These are phyloP conservation scores for Strix uralensis DNA, from an alignment of 2,113 vertebrate species.

Conservation along the genomic window DNA sequence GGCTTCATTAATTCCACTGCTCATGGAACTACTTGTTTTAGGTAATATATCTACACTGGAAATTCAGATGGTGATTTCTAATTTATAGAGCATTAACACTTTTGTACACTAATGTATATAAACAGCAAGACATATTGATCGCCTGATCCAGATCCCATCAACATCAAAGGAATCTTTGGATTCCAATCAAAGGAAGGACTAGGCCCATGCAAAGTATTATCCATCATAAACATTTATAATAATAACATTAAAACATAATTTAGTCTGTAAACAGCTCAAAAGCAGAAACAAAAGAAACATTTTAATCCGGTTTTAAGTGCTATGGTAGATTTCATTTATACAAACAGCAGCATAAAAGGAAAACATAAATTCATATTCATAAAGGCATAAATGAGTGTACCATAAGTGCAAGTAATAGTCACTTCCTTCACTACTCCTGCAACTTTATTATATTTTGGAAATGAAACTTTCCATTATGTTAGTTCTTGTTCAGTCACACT, in stretches of 20 bases:
- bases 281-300: not conserved
- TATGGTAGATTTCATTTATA: conserved; percentile 11
- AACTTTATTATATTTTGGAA: conserved; percentile 64
- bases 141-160: not conserved
- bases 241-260: not conserved
- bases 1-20: not conserved
- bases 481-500: conserved; percentile 42
- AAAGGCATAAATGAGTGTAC: conserved; percentile 51
- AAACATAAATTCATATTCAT: conserved; percentile 23
- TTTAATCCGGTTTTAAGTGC: conserved; percentile 6
- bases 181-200: too few species aligned
- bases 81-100: not conserved
- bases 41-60: not conserved
- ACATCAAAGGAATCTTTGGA: conserved; percentile 8
- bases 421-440: conserved; percentile 40
- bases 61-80: not conserved
- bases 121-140: not conserved
- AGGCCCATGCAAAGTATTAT: not conserved
- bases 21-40: not conserved
- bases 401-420: conserved; percentile 53
- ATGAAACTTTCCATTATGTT: conserved; percentile 67
- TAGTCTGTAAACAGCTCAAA: conserved; percentile 2
- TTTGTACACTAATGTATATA: not conserved
- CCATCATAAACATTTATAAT: not conserved
- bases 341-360: conserved; percentile 36